These are phyloP conservation scores for Anguilla rostrata DNA, from an alignment of 2,113 vertebrate genomes.

Conservation along the genomic window DNA sequence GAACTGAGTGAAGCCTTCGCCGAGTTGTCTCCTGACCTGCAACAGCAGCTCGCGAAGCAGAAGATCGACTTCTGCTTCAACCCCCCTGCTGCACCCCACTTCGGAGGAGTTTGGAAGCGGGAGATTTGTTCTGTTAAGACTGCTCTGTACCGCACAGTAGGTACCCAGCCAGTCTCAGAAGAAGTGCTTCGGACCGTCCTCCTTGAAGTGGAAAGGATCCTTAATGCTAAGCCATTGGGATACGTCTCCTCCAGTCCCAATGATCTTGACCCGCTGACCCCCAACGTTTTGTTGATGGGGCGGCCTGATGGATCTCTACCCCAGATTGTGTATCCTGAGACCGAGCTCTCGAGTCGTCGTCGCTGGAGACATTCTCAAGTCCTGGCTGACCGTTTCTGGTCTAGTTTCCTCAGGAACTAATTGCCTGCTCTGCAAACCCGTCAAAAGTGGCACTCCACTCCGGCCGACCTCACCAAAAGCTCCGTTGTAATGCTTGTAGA, in stretches of 20 bases:
- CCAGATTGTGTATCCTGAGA: conserved; percentile 10
- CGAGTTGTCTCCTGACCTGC: neutral
- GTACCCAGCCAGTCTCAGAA: neutral
- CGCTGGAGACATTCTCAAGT: neutral
- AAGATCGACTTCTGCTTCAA: neutral
- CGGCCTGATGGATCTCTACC: conserved; percentile 12
- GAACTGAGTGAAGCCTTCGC: conserved; percentile 7
- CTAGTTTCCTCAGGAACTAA: neutral
- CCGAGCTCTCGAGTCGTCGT: neutral
- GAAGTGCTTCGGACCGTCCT: conserved; percentile 13
- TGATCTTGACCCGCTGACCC: conserved; percentile 18
- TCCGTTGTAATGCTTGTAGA: conserved; percentile 10
- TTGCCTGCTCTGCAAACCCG: neutral
- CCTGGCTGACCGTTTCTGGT: conserved; percentile 23
- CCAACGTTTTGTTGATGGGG: conserved; percentile 22
- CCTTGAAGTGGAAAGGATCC: conserved; percentile 7
- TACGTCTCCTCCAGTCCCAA: conserved; percentile 7
- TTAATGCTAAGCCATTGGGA: conserved; percentile 18
- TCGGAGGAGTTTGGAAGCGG: neutral
- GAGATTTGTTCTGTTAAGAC: conserved; percentile 14
- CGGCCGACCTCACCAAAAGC: neutral
- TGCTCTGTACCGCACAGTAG: neutral
- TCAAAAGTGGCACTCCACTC: conserved; percentile 2
- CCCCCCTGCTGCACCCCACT: neutral
- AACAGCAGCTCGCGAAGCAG: neutral